Evolutionary conservation across 2,888 invertebrate genomes (phyloP).

Genomic region (Chalcosyrphus nemorum): DNA sequence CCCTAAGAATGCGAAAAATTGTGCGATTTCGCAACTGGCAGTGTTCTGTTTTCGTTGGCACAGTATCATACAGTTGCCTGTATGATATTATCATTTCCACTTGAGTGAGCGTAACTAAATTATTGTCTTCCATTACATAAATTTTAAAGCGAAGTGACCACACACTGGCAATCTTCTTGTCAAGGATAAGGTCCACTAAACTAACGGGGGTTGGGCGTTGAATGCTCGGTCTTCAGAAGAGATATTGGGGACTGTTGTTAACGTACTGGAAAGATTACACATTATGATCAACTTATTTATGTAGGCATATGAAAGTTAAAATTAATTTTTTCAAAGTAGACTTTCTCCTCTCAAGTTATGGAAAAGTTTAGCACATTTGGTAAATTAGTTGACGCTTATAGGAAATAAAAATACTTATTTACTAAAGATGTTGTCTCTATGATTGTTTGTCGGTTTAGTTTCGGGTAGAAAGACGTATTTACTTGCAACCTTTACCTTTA

Average conservation of each 20-base stretch:
- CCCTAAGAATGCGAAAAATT: not conserved
- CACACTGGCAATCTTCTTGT: conserved; percentile 44
- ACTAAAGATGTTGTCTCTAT: no score
- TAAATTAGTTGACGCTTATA: no score
- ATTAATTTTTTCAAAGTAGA: conserved; percentile 2
- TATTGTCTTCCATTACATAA: conserved; percentile 64
- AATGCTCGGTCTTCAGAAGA: conserved; percentile 17
- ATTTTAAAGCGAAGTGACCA: conserved; percentile 67
- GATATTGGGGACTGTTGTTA: conserved; percentile 8
- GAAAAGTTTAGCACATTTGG: no score
- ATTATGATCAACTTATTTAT: conserved; percentile 21
- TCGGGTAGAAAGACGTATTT: no score
- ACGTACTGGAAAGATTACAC: conserved; percentile 52
- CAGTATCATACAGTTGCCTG: conserved; percentile 26
- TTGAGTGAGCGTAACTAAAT: conserved; percentile 60
- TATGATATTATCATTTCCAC: conserved; percentile 49
- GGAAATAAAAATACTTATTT: no score
- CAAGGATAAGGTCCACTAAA: conserved; percentile 26
- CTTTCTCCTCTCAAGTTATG: no score
- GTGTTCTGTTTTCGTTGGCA: conserved; percentile 37
- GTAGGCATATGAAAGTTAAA: not conserved
- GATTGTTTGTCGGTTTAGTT: no score
- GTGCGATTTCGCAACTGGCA: conserved; percentile 4
- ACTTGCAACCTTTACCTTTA: no score
- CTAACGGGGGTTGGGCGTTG: conserved; percentile 17